Evolutionary conservation across 2,888 invertebrate genomes (phyloP).

Genomic region (Spisula subtruncata): DNA sequence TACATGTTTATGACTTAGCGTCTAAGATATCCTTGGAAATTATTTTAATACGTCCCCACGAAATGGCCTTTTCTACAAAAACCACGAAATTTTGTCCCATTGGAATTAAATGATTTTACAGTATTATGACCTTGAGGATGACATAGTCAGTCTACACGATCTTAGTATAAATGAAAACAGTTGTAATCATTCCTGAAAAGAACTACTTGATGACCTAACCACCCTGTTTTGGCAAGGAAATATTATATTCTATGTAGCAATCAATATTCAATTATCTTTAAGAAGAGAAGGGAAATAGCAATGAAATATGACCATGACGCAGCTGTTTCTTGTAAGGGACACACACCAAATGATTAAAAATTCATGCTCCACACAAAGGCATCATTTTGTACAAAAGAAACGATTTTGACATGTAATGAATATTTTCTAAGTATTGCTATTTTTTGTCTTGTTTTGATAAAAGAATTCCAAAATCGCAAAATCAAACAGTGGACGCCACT

Average conservation of each 20-base stretch:
- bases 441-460: too few relatives aligned
- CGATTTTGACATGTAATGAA: neutral
- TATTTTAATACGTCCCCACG: too few relatives aligned
- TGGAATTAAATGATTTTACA: too few relatives aligned
- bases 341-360: neutral
- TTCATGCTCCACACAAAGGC: conserved; percentile 2
- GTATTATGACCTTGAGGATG: neutral
- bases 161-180: neutral
- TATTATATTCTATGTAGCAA: neutral
- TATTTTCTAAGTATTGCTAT: too few relatives aligned
- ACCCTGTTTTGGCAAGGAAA: neutral
- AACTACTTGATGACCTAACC: neutral
- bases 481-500: too few relatives aligned
- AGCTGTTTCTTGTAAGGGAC: neutral
- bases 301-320: neutral
- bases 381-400: neutral
- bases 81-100: too few relatives aligned
- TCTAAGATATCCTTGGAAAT: too few relatives aligned
- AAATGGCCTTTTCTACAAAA: too few relatives aligned
- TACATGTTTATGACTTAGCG: too few relatives aligned
- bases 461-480: too few relatives aligned
- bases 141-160: neutral
- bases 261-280: conserved; percentile 19
- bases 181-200: neutral
- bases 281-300: neutral